Conservation (phyloP, 92 coral and sea anemone species). For the Galaxea fascicularis region DNA sequence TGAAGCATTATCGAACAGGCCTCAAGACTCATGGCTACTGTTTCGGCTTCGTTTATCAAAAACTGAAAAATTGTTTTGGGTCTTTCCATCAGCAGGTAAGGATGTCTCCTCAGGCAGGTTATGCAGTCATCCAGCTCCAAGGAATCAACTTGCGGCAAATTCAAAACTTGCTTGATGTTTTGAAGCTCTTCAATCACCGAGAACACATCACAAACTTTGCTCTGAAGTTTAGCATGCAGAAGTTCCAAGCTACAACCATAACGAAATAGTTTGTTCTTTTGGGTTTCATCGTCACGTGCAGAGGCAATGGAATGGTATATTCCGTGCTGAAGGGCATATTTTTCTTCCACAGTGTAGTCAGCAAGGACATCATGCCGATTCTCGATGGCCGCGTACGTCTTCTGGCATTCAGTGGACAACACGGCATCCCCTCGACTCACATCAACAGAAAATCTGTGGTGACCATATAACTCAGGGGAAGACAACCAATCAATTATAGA, state of each 20-base stretch:
- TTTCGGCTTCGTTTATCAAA: constrained; percentile 60
- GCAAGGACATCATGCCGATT: constrained; percentile 6
- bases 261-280: constrained; percentile 31
- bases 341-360: constrained; percentile 35
- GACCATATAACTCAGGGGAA: constrained; percentile 33
- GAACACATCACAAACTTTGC: constrained; percentile 53
- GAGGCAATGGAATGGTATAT: constrained; percentile 52
- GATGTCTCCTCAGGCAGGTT: constrained; percentile 55
- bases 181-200: constrained; percentile 68
- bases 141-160: constrained; percentile 25
- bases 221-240: constrained; percentile 50
- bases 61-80: constrained; percentile 58
- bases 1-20: constrained; percentile 31
- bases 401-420: constrained; percentile 55
- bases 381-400: constrained; percentile 31
- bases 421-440: constrained; percentile 52
- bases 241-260: constrained; percentile 52
- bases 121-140: constrained; percentile 58
- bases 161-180: constrained; percentile 22
- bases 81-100: constrained; percentile 29
- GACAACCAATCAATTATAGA: constrained; percentile 74
- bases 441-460: constrained; percentile 54
- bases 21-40: constrained; percentile 44
- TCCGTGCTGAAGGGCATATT: constrained; percentile 71
- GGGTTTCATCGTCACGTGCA: constrained; percentile 9